Base-by-base conservation (phyloP, 2,113 vertebrate genomes). In the Megaptera novaeangliae region DNA sequence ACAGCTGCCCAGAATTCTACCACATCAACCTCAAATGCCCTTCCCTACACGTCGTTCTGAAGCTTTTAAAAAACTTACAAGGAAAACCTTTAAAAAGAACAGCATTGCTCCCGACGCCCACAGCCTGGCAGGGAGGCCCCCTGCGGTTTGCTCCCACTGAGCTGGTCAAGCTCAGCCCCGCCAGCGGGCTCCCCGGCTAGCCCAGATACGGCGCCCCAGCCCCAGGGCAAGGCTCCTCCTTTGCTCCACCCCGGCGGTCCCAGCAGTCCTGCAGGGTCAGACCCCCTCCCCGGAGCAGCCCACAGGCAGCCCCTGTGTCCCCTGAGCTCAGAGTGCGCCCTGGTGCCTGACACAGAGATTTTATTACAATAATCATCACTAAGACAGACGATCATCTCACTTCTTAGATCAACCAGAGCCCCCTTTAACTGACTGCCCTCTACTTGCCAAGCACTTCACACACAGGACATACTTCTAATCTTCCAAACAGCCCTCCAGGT, bases 301-400 rank as follows among this genome's bases (percentile, higher is more conserved):
- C 2, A 1, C 6, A 68, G 11, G 49, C 69, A 49, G 75, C 14
- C 11, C 64, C 55, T 0, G 0, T 1, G 14, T 3, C 72, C 61
- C 64, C 49, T 7, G 80, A 64, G 9, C n/a, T 66, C 27, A 1
- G 27, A 10, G 64, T 1, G 12, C 0, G 1, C 34, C 91, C 18
- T 0, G 41, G 34, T 2, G n/a, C 59, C 10, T 14, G 0, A 0
- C 64, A 59, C 17, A 4, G 74, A 0, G 6, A 17, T 18, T 20
- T 64, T 5, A 44, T 13, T 66, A 39, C 44, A 18, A n/a, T 1
- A 5, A 31, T 7, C 44, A 27, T 18, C 44, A 14, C 6, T 6
- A 20, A 18, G 81, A 74, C 8, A 18, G 81, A 75, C 8, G 4
- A 27, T 8, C 71, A 31, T 4, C 34, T 23, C 21, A 0, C 1